Evolutionary conservation across 2,888 invertebrate species (phyloP).

Genomic region (Leptinotarsa haldemani): DNA sequence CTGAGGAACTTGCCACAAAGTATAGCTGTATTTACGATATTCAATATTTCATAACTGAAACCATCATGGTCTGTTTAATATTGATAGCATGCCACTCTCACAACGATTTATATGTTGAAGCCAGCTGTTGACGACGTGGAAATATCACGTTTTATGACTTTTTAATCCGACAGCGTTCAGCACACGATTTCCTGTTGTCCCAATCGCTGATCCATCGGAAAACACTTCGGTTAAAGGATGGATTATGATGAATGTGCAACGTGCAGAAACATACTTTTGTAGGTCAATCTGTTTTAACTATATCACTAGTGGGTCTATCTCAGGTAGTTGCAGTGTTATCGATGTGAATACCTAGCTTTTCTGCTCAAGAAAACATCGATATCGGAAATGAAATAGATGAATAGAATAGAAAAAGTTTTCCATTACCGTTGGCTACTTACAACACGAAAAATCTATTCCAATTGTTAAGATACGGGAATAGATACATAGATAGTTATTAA

Average conservation of each 20-base stretch:
- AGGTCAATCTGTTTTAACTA: neutral
- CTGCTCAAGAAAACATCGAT: too few species aligned
- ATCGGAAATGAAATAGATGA: too few species aligned
- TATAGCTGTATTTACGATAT: neutral
- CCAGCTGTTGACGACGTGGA: slow-evolving; percentile 47
- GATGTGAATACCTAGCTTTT: too few species aligned
- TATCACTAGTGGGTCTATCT: too few species aligned
- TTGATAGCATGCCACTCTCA: slow-evolving; percentile 13
- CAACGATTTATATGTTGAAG: slow-evolving; percentile 43
- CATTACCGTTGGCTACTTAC: too few species aligned
- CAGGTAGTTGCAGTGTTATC: too few species aligned
- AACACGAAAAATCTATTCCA: too few species aligned
- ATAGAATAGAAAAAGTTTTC: too few species aligned
- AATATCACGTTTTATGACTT: slow-evolving; percentile 52
- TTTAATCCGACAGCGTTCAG: slow-evolving; percentile 47
- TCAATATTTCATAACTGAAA: slow-evolving; percentile 10
- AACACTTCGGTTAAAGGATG: neutral
- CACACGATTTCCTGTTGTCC: slow-evolving; percentile 45
- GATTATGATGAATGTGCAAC: slow-evolving; percentile 1
- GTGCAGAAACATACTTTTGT: neutral
- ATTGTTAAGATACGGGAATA: too few species aligned
- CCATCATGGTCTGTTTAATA: slow-evolving; percentile 12
- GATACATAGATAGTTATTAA: too few species aligned
- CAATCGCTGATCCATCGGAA: slow-evolving; percentile 32
- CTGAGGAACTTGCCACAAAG: neutral